Conservation (phyloP, 2,888 invertebrate species). For the Acronicta leporina region DNA sequence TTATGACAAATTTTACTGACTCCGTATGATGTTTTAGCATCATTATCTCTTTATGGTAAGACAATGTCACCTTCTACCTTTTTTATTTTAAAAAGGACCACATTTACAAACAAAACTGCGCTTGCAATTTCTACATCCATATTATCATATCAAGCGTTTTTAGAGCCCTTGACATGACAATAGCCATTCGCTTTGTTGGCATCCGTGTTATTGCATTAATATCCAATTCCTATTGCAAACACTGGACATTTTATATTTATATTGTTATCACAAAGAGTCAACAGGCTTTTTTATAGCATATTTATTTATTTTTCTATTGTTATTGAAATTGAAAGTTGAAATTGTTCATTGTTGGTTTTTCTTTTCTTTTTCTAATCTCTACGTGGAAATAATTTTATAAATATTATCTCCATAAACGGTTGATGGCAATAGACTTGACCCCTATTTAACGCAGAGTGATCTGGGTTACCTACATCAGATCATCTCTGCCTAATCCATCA, state of each 20-base stretch:
- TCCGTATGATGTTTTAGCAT: not conserved
- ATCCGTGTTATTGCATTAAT: constrained; percentile 55
- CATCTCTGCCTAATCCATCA: too few species aligned
- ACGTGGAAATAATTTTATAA: too few species aligned
- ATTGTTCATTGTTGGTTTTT: not conserved
- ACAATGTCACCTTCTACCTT: not conserved
- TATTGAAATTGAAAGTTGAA: constrained; percentile 12
- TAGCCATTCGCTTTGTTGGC: constrained; percentile 49
- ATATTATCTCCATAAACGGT: too few species aligned
- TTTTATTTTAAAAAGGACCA: constrained; percentile 5
- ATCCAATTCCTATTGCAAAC: constrained; percentile 30
- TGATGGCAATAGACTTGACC: too few species aligned
- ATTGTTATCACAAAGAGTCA: constrained; percentile 16
- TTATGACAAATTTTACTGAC: not conserved
- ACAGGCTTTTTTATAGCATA: constrained; percentile 20
- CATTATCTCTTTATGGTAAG: not conserved
- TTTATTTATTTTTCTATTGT: constrained; percentile 23
- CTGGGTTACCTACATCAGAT: too few species aligned
- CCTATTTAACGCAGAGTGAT: too few species aligned
- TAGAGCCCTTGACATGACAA: constrained; percentile 47
- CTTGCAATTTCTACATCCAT: constrained; percentile 18
- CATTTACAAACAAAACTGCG: constrained; percentile 6
- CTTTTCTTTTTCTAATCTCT: too few species aligned
- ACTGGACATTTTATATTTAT: constrained; percentile 18
- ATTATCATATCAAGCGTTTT: constrained; percentile 47